These are phyloP conservation scores for Macrophya alboannulata DNA, from an alignment of 2,888 invertebrate genomes.

Conservation along the genomic window DNA sequence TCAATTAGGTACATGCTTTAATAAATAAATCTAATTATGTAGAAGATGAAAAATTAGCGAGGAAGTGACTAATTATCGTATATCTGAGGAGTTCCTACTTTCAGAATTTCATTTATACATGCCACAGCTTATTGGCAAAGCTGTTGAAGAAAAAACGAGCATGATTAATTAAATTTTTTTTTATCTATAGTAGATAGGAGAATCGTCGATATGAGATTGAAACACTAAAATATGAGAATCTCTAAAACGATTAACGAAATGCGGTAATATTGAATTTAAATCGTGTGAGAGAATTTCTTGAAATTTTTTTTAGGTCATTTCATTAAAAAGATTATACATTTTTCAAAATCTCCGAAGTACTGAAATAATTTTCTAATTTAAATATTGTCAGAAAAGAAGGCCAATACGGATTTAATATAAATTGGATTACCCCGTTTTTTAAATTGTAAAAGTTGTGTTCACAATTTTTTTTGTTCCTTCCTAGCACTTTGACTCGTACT, in stretches of 20 bases:
- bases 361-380: neutral
- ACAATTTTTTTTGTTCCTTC: neutral
- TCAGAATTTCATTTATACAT: neutral
- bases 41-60: too few species aligned
- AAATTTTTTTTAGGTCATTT: neutral
- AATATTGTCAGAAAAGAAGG: neutral
- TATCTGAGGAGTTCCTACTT: too few species aligned
- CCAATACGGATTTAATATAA: neutral
- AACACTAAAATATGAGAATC: neutral
- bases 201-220: neutral
- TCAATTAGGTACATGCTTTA: too few species aligned
- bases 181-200: neutral
- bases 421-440: neutral
- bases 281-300: neutral
- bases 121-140: neutral
- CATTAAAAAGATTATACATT: neutral
- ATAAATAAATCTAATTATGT: too few species aligned
- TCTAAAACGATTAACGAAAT: neutral
- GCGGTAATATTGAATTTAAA: neutral
- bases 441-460: neutral
- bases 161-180: neutral
- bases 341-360: too few species aligned
- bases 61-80: too few species aligned
- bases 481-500: neutral
- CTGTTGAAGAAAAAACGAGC: neutral